These are phyloP conservation scores for Nesogale talazaci DNA, from an alignment of 2,113 vertebrate genomes.

Conservation along the genomic window DNA sequence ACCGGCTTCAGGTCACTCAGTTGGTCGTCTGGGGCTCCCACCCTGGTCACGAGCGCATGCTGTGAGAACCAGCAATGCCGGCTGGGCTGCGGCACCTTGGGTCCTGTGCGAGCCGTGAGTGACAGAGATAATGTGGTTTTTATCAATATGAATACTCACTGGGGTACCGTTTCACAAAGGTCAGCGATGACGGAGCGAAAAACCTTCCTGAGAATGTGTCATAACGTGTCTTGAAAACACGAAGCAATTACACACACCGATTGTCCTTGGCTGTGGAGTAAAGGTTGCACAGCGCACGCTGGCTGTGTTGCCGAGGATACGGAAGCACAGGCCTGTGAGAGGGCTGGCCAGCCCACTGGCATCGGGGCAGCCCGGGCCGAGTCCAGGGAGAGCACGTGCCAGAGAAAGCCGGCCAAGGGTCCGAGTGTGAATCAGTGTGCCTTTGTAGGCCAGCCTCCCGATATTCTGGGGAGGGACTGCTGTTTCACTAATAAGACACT, in stretches of 20 bases:
- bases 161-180: constrained; percentile 65
- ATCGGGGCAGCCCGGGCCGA: too few species aligned
- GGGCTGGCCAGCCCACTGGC: too few species aligned
- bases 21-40: too few species aligned
- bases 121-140: constrained; percentile 69
- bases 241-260: constrained; percentile 51
- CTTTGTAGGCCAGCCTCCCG: not conserved
- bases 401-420: too few species aligned
- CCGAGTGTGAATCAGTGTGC: not conserved
- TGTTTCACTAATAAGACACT: constrained; percentile 5
- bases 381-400: too few species aligned
- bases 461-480: constrained; percentile 2
- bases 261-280: constrained; percentile 67
- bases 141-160: constrained; percentile 71
- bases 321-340: not conserved
- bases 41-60: too few species aligned
- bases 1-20: too few species aligned
- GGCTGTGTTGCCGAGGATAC: not conserved
- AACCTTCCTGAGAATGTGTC: constrained; percentile 55
- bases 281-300: constrained; percentile 4
- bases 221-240: constrained; percentile 49
- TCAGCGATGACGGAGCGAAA: constrained; percentile 66
- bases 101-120: constrained; percentile 37
- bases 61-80: too few species aligned
- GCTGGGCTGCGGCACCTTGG: constrained; percentile 48